Conservation (phyloP, 2,888 invertebrate genomes). For the Polymixis lichenea region DNA sequence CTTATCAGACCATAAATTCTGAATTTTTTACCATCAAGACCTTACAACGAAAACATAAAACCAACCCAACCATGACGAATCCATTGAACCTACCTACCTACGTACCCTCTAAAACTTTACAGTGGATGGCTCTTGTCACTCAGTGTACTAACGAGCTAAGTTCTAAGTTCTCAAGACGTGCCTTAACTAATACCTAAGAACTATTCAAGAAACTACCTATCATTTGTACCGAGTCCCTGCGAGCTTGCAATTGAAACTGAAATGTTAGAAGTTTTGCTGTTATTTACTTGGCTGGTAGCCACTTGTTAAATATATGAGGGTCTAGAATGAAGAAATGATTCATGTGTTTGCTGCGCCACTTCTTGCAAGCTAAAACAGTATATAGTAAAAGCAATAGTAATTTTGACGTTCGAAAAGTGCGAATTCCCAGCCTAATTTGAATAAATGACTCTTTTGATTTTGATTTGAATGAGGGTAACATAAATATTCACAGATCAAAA, state of each 20-base stretch:
- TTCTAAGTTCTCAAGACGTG: slow-evolving; percentile 72
- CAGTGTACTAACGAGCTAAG: slow-evolving; percentile 72
- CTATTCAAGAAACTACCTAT: slow-evolving; percentile 65
- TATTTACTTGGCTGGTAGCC: slow-evolving; percentile 22
- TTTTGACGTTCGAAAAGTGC: no score
- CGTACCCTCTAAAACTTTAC: slow-evolving; percentile 39
- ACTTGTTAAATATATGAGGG: slow-evolving; percentile 4
- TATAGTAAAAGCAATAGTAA: no score
- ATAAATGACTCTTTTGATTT: no score
- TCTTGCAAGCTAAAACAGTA: no score
- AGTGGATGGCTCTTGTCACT: slow-evolving; percentile 62
- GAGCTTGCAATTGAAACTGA: slow-evolving; percentile 59
- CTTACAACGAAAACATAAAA: background rate
- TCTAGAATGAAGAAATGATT: background rate
- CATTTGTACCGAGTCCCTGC: slow-evolving; percentile 49
- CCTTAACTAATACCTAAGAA: slow-evolving; percentile 68
- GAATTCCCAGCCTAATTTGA: no score
- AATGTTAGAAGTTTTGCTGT: slow-evolving; percentile 53
- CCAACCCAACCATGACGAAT: slow-evolving; percentile 40
- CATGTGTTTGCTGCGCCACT: no score
- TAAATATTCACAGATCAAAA: no score
- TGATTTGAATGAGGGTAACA: no score
- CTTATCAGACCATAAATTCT: background rate
- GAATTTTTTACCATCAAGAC: background rate
- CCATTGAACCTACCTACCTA: slow-evolving; percentile 4